Evolutionary conservation across 1,140 invertebrate species (phyloP).

Genomic region (Nylanderia fulva): DNA sequence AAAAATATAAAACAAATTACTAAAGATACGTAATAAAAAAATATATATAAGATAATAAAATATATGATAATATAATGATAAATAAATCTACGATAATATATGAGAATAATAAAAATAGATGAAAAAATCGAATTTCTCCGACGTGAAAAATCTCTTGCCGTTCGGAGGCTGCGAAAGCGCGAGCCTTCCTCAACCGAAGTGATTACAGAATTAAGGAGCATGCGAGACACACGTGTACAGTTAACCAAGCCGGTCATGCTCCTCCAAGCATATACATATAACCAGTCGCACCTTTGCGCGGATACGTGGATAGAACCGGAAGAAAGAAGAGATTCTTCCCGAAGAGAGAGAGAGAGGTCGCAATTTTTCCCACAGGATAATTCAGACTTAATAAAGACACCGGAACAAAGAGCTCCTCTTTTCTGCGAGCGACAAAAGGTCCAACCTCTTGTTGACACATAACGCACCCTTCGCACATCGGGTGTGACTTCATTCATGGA

Average conservation of each 20-base stretch:
- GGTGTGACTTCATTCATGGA: constrained; percentile 19
- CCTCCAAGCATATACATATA: constrained; percentile 26
- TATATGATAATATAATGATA: no score
- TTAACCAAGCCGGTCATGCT: constrained; percentile 68
- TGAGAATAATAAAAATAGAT: no score
- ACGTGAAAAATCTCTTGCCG: no score
- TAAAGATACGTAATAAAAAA: no score
- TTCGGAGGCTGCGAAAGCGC: neutral
- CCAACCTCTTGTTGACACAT: constrained; percentile 24
- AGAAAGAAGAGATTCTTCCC: neutral
- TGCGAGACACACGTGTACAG: constrained; percentile 49
- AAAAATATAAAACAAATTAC: no score
- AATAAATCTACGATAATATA: no score
- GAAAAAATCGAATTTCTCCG: no score
- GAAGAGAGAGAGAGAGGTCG: neutral
- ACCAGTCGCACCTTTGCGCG: constrained; percentile 59
- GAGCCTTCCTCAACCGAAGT: constrained; percentile 8
- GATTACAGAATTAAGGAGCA: constrained; percentile 39
- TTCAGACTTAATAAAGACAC: constrained; percentile 32
- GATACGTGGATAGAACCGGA: neutral
- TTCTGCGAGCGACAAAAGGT: constrained; percentile 31
- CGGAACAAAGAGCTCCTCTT: constrained; percentile 58
- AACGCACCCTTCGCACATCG: neutral
- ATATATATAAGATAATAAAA: no score
- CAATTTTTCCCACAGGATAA: constrained; percentile 30